A percentile compares a stretch with the other conserved stretches of the same genome.
Conservation (phyloP, 2,888 invertebrate species). For the Callinectes sapidus region DNA sequence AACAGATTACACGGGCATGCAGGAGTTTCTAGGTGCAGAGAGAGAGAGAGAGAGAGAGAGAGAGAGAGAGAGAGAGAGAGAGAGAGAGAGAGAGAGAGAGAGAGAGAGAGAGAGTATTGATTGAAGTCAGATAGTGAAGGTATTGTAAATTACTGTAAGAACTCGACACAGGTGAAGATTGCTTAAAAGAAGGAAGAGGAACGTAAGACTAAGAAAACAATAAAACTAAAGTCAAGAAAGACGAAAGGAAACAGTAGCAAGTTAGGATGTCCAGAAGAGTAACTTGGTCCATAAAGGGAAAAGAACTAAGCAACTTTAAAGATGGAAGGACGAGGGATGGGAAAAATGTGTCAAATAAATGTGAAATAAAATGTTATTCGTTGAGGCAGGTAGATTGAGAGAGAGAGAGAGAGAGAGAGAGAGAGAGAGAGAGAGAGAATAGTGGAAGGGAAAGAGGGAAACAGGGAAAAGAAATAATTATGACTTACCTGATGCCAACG, state of each 20-base stretch:
- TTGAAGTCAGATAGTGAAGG: not conserved
- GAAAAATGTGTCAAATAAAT: slow-evolving; percentile 8
- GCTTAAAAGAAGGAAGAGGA: not conserved
- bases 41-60: slow-evolving; percentile 26
- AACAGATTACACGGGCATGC: not conserved
- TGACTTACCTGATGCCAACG: slow-evolving; percentile 55
- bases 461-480: slow-evolving; percentile 33
- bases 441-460: slow-evolving; percentile 22
- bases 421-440: slow-evolving; percentile 13
- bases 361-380: slow-evolving; percentile 5
- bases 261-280: not conserved
- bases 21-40: slow-evolving; percentile 6
- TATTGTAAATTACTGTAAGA: not conserved
- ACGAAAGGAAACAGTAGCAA: not conserved
- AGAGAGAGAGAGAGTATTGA: not conserved
- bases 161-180: not conserved
- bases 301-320: not conserved
- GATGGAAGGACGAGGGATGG: slow-evolving; percentile 12
- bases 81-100: slow-evolving; percentile 37
- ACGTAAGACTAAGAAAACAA: slow-evolving; percentile 1
- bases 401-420: slow-evolving; percentile 34
- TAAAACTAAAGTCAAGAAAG: not conserved
- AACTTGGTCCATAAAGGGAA: slow-evolving; percentile 18
- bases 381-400: not conserved
- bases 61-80: slow-evolving; percentile 36